Base-by-base conservation (phyloP, 2,797 vertebrate genomes). In the Galago senegalensis region DNA sequence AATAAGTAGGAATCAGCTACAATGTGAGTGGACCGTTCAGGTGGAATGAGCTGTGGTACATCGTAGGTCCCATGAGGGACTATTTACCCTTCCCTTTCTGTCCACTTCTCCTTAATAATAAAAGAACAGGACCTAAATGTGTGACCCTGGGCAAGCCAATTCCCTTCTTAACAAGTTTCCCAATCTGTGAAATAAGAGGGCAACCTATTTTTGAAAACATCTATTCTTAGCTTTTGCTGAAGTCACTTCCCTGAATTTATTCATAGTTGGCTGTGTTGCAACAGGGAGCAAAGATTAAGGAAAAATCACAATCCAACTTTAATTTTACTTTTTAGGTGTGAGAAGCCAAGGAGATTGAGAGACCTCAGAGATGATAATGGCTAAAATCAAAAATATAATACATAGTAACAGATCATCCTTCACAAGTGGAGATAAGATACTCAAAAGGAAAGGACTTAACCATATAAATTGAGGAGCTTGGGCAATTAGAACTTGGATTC, bases 161-260 rank as follows among this genome's bases (percentile, higher is more conserved):
- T 72, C 40, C 70, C n/a, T 69, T 81, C 43, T 92, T 31, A 65
- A 56, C 21, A 58, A 49, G 21, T 89, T 84, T 83, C 60, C 17
- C 16, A 13, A 13, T 84, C 1, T 61, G 11, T 80, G 88, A 93
- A 94, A 94, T 91, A 84, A 73, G 27, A 27, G 2, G 2, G 1
- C 70, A 5, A 70, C 37, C 27, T 73, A 17, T 73, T 89, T 89
- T 96, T 77, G 37, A 94, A 88, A 94, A 81, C 20, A 56, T 53
- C 43, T 87, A n/a, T 73, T 87, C n/a, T 91, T 92, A 70, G 16
- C 23, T 84, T 92, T 84, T 79, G 89, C 87, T 86, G 81, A 96
- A 95, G 20, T 76, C 29, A 23, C 31, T 94, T 43, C 86, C 37
- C 29, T 93, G 63, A 85, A 70, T 77, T 91, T 93, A 88, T 63